phyloP scores from a whole-genome alignment of 1,140 invertebrate genomes.

The Drosophila bocki region DNA sequence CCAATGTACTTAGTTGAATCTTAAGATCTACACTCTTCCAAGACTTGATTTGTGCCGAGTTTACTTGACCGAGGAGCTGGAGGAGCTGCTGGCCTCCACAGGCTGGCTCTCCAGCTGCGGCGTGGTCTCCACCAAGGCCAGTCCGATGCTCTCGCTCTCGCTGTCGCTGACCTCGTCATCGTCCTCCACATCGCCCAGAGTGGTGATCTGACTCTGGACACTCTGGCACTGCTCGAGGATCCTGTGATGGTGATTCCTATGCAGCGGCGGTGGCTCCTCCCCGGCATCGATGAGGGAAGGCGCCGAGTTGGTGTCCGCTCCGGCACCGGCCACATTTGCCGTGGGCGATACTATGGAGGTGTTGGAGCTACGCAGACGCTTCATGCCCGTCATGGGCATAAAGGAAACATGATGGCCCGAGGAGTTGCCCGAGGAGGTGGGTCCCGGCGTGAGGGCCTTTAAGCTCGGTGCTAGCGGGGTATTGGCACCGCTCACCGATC shows the following conservation, averaged over 20 bases:
- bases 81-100: conserved; percentile 59
- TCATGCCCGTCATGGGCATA: conserved; percentile 67
- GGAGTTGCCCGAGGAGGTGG: conserved; percentile 30
- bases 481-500: conserved; percentile 67
- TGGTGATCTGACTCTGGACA: conserved; percentile 79
- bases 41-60: conserved; percentile 16
- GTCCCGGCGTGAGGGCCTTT: conserved; percentile 64
- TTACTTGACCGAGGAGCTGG: conserved; percentile 76
- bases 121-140: conserved; percentile 63
- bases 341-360: conserved; percentile 62
- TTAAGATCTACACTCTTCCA: conserved; percentile 16
- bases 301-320: conserved; percentile 52
- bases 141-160: conserved; percentile 62
- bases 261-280: conserved; percentile 18
- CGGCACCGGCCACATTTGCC: conserved; percentile 1
- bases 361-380: conserved; percentile 59
- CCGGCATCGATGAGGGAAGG: conserved; percentile 63
- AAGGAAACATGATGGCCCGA: conserved; percentile 73
- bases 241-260: conserved; percentile 46
- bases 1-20: conserved; percentile 5
- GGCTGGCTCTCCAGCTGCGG: conserved; percentile 65
- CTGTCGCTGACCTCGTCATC: conserved; percentile 49
- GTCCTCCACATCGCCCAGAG: conserved; percentile 74
- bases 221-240: conserved; percentile 75
- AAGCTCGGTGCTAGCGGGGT: conserved; percentile 56